Conservation (phyloP, 2,113 vertebrate species). For the Phrynocephalus versicolor region DNA sequence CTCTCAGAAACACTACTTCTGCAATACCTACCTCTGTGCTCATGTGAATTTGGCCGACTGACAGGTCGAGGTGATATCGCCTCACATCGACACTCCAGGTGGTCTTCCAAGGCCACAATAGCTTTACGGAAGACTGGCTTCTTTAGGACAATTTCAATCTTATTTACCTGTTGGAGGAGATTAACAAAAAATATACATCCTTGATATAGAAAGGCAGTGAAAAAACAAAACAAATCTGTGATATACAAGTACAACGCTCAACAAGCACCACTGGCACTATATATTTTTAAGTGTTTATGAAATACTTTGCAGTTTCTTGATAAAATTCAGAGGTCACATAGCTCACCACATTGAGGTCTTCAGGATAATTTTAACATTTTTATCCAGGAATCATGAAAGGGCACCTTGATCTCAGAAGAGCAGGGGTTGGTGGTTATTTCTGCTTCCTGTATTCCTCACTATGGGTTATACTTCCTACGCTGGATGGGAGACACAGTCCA, state of each 20-base stretch:
- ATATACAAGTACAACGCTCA: conserved; percentile 12
- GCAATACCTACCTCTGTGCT: conserved; percentile 69
- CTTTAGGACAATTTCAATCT: conserved; percentile 83
- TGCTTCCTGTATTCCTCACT: too few relatives aligned
- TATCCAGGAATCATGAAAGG: neutral
- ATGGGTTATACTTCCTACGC: too few relatives aligned
- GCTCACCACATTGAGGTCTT: neutral
- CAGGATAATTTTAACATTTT: neutral
- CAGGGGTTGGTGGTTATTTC: too few relatives aligned
- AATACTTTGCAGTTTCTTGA: neutral
- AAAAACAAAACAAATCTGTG: conserved; percentile 2
- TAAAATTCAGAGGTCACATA: neutral
- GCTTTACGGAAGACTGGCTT: conserved; percentile 81
- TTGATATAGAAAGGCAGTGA: neutral
- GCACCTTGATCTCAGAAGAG: neutral
- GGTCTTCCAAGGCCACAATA: conserved; percentile 90
- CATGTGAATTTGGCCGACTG: conserved; percentile 52
- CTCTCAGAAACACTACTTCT: neutral
- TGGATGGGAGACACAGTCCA: too few relatives aligned
- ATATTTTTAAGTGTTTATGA: conserved; percentile 13
- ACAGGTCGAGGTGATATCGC: conserved; percentile 27
- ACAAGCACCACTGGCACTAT: neutral
- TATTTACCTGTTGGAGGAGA: conserved; percentile 81
- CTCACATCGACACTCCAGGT: conserved; percentile 87
- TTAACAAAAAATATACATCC: conserved; percentile 8